Evolutionary conservation across 2,113 vertebrate species (phyloP).

Genomic region (Copsychus sechellarum): DNA sequence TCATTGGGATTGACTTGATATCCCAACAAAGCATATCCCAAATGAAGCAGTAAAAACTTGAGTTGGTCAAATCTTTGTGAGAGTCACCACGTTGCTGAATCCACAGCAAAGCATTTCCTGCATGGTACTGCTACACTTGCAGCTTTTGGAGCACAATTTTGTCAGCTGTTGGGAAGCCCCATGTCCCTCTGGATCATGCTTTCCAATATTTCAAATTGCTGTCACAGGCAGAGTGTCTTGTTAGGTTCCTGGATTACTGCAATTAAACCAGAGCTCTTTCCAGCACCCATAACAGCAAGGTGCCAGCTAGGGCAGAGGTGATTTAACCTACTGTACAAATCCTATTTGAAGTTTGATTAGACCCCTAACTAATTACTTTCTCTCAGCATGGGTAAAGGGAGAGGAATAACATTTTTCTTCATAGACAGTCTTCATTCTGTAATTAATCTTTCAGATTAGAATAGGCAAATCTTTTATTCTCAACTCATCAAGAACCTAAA

Average conservation of each 20-base stretch:
- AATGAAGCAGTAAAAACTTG: background rate
- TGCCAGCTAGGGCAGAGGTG: background rate
- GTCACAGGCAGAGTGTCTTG: background rate
- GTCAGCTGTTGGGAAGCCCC: background rate
- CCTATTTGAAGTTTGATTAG: background rate
- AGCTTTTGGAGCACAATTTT: background rate
- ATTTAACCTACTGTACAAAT: background rate
- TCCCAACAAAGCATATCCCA: background rate
- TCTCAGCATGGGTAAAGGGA: background rate
- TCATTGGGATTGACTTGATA: background rate
- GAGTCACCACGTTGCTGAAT: background rate
- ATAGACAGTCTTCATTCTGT: constrained; percentile 8
- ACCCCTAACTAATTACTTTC: background rate
- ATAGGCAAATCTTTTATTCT: constrained; percentile 41
- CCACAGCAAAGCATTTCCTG: background rate
- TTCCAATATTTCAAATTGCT: background rate
- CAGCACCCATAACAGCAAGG: background rate
- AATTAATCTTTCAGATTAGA: constrained; percentile 46
- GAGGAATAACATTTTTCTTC: constrained; percentile 38
- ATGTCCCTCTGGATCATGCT: background rate
- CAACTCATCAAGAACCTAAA: constrained; percentile 26
- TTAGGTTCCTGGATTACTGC: background rate
- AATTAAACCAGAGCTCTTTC: background rate
- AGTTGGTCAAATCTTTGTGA: background rate
- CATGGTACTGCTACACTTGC: background rate